Evolutionary conservation across 2,113 vertebrate species (phyloP), one percentile per base, ranked within the genome.

Genomic region (Engystomops pustulosus): DNA sequence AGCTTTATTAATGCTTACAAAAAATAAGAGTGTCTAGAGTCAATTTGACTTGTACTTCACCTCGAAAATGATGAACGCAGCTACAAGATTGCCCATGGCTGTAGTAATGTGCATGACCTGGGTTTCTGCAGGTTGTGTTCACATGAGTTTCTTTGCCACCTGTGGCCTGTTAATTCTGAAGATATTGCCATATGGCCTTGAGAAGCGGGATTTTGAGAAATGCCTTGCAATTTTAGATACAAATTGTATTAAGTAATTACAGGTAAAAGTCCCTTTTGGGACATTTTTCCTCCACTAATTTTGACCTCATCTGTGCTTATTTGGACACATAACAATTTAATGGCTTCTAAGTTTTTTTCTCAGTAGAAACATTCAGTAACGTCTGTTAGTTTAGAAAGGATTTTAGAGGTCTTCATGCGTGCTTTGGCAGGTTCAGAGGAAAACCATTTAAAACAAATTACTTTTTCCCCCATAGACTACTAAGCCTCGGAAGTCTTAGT

Each of bases 381-480:
- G 60, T 58, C 74, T 85, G 83, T 84, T 84, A 62, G 53, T 84
- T 84, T 79, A 69, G 83, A 65, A 70, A 75, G 49, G 14, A 3
- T 55, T 44, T 79, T 70, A 51, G 69, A 60, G 45, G 69, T 82
- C 58, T 77, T 68, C 30, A 51, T 77, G 68, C 51, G 15, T 72
- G 71, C 45, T 70, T 75, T 85, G 83, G 83, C 83, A 79, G 49
- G 49, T 65, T 79, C 49, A 70, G 15, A 68, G 83, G 83, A 85
- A 85, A 79, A 53, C 25, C 25, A 79, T 85, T 78, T 55, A 79
- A 79, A 79, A 70, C 75, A 85, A 85, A 79, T 85, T 79, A 55
- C 49, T 32, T 79, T 55, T 67, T 67, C 30, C 74, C 65, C 82
- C 20, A 41, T 34, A 65, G 82, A 78, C 53, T 68, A 41, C 38